These are phyloP conservation scores for Menidia beryllina DNA, from an alignment of 2,113 vertebrate genomes.

Conservation along the genomic window DNA sequence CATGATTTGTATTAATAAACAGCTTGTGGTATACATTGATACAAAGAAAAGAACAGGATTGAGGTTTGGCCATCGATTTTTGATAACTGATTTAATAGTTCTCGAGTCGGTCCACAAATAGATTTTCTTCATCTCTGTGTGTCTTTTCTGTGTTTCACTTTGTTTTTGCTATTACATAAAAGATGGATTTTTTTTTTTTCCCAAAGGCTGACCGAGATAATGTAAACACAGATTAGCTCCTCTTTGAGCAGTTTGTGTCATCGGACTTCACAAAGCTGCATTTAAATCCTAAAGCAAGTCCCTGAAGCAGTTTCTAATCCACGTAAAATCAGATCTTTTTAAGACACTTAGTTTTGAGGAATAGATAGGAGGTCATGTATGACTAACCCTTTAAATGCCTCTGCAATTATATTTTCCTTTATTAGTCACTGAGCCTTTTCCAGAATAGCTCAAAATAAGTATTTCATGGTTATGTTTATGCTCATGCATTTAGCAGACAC, in stretches of 20 bases:
- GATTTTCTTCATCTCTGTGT: too few relatives aligned
- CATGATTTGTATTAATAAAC: too few relatives aligned
- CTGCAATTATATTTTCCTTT: neutral
- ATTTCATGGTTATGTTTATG: too few relatives aligned
- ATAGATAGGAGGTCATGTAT: neutral
- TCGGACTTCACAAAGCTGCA: neutral
- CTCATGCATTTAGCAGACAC: too few relatives aligned
- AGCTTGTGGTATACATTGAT: too few relatives aligned
- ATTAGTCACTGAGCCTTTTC: neutral
- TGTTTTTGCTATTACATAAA: too few relatives aligned
- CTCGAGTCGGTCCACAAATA: too few relatives aligned
- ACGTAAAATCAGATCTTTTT: neutral
- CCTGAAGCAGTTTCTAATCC: neutral
- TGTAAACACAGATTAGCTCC: neutral
- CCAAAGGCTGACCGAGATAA: neutral
- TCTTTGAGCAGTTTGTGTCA: neutral
- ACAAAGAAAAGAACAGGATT: too few relatives aligned
- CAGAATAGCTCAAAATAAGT: neutral
- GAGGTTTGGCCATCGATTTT: too few relatives aligned
- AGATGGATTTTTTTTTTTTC: neutral
- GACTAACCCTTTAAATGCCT: too few relatives aligned
- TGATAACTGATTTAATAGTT: too few relatives aligned
- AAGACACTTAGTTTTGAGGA: neutral
- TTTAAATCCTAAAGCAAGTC: neutral
- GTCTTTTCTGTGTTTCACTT: too few relatives aligned